Evolutionary conservation across 2,113 vertebrate species (phyloP), one percentile per base, ranked within the genome.

Genomic region (Empidonax traillii): DNA sequence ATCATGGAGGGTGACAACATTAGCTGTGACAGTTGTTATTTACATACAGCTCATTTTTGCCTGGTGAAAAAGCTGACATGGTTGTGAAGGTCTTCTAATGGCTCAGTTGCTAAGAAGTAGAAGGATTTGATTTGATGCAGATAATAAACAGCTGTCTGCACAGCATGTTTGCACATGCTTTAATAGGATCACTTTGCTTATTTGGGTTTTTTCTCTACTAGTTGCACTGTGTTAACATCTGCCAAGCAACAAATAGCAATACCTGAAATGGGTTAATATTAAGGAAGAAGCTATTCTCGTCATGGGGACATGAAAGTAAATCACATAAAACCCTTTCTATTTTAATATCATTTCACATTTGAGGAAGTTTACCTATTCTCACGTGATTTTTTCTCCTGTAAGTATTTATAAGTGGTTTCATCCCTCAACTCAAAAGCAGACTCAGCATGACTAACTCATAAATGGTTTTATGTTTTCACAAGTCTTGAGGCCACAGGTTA

Each of bases 81-180:
- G 46, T 25, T 47, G 46, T 76, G 41, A 94, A 93, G 69, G 59
- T 87, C 75, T 96, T 94, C 78, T 24, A 27, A 33, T 43, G 71
- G 46, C 14, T 88, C 63, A 59, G 78, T 67, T 83, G 66, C 53
- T 67, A 58, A 69, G 71, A 58, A 43, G 80, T 62, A 51, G n/a
- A 51, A 88, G 55, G 21, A 44, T 95, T 96, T 90, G 12, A 59
- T 91, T 88, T 93, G 85, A 88, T 74, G 68, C 22, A 88, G 67
- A 77, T 83, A 93, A 94, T 80, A 96, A 95, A 91, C 90, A 96
- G 61, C 75, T 96, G 87, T 93, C 94, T 95, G 77, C 87, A 76
- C 87, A 91, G 71, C 78, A 69, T 69, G 81, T 85, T 93, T 94
- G 55, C 67, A 71, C 63, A 74, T 73, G 37, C 20, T 84, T 61